These are phyloP conservation scores for Cataglyphis hispanica DNA, from an alignment of 1,140 invertebrate genomes.

Conservation along the genomic window DNA sequence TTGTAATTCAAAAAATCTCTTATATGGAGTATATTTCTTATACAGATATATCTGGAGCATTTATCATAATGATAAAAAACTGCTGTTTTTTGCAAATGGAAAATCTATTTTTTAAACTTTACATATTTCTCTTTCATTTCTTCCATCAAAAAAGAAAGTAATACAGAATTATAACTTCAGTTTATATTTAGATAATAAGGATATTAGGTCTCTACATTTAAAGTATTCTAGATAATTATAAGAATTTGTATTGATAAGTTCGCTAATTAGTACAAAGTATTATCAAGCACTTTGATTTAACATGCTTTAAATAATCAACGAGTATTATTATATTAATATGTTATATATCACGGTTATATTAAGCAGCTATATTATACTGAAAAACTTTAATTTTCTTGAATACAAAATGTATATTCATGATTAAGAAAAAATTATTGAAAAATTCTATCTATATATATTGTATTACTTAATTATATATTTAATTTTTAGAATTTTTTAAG, in stretches of 20 bases:
- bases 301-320: constrained; percentile 17
- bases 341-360: not conserved
- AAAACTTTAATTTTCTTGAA: not conserved
- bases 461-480: constrained; percentile 1
- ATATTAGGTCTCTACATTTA: constrained; percentile 30
- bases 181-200: constrained; percentile 41
- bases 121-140: constrained; percentile 10
- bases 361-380: not conserved
- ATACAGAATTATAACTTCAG: not conserved
- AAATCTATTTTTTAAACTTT: constrained; percentile 40
- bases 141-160: not conserved
- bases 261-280: constrained; percentile 21
- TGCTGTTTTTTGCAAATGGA: not conserved
- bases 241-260: constrained; percentile 22
- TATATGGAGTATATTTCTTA: not conserved
- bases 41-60: not conserved
- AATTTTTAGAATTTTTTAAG: not conserved
- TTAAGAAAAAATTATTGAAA: constrained; percentile 15
- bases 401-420: not conserved
- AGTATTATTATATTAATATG: not conserved
- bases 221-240: constrained; percentile 22
- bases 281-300: constrained; percentile 2
- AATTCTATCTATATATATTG: not conserved
- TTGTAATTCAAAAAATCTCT: constrained; percentile 26
- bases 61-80: not conserved